Conservation (phyloP, 2,113 vertebrate species). For the Bothrops jararaca region DNA sequence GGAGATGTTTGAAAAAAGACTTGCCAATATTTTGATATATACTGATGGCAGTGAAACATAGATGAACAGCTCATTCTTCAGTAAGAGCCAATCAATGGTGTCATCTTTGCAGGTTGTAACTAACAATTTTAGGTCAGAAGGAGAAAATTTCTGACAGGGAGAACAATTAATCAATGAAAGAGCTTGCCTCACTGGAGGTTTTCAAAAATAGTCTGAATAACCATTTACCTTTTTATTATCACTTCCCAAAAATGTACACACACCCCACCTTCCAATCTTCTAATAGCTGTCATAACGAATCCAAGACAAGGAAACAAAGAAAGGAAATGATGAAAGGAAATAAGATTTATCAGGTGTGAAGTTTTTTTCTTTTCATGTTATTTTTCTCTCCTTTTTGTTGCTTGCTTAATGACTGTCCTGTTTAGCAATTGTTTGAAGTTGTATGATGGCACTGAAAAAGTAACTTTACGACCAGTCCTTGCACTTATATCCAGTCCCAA, state of each 20-base stretch:
- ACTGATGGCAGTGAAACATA: neutral
- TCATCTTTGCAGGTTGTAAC: neutral
- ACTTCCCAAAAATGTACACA: neutral
- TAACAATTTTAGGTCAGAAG: neutral
- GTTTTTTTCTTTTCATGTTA: neutral
- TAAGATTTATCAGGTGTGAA: neutral
- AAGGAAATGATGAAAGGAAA: neutral
- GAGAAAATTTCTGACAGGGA: neutral
- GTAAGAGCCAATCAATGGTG: neutral
- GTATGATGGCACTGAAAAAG: neutral
- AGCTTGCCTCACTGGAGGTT: neutral
- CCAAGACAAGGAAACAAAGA: neutral
- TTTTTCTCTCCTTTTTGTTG: neutral
- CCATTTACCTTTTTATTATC: neutral
- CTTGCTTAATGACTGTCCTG: neutral
- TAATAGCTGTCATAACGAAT: neutral
- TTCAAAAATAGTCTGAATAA: neutral
- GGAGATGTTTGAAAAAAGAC: neutral
- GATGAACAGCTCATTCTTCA: neutral
- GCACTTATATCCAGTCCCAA: neutral
- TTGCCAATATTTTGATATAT: neutral
- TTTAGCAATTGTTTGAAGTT: neutral
- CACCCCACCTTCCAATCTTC: neutral
- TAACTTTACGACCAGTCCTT: neutral
- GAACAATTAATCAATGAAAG: neutral